These are phyloP conservation scores for Psammodynastes pulverulentus DNA, from an alignment of 2,113 vertebrate genomes.

Conservation along the genomic window DNA sequence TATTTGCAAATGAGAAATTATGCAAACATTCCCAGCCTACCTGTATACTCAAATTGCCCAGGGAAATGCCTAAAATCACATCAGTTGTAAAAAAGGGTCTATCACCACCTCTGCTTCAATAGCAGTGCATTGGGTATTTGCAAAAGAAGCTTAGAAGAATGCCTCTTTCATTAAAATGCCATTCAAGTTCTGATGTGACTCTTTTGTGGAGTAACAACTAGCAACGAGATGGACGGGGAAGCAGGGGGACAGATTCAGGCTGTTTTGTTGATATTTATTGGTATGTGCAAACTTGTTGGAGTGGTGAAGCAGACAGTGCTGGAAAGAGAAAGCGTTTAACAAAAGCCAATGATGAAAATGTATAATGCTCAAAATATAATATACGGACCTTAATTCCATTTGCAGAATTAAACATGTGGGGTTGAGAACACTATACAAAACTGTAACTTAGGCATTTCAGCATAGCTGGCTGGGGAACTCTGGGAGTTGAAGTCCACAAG, in stretches of 20 bases:
- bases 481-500: too few relatives aligned
- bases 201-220: slow-evolving; percentile 33
- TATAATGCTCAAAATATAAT: not conserved
- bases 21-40: slow-evolving; percentile 52
- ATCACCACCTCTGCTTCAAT: slow-evolving; percentile 32
- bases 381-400: not conserved
- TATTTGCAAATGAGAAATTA: slow-evolving; percentile 46
- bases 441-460: not conserved
- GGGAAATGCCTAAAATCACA: not conserved
- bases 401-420: not conserved
- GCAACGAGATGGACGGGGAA: not conserved
- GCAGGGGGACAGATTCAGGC: not conserved
- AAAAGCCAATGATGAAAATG: slow-evolving; percentile 10
- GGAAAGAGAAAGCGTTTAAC: not conserved
- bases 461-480: too few relatives aligned
- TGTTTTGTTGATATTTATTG: slow-evolving; percentile 25
- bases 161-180: slow-evolving; percentile 52
- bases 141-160: slow-evolving; percentile 51
- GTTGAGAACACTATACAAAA: not conserved
- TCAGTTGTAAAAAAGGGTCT: slow-evolving; percentile 33
- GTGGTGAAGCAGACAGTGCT: slow-evolving; percentile 15
- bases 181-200: slow-evolving; percentile 40
- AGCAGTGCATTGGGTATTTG: slow-evolving; percentile 53
- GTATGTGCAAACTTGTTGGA: slow-evolving; percentile 23
- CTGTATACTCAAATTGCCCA: slow-evolving; percentile 54